Conservation (phyloP, 2,113 vertebrate species). For the Corapipo altera region DNA sequence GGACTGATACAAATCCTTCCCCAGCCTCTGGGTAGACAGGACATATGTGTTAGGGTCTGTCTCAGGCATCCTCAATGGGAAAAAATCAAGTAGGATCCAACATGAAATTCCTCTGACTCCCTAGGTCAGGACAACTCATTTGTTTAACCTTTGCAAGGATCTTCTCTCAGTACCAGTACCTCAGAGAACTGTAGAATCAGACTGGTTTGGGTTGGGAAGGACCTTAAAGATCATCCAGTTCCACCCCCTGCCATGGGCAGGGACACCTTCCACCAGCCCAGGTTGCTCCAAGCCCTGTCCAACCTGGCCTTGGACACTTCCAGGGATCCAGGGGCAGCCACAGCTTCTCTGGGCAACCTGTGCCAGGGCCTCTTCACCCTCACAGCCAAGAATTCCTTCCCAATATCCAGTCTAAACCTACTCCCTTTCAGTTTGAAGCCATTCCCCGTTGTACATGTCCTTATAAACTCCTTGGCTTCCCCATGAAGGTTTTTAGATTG, state of each 20-base stretch:
- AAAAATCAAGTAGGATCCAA: background rate
- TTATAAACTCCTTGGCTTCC: background rate
- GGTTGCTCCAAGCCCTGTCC: fast-evolving
- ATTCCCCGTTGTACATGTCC: background rate
- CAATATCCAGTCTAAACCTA: background rate
- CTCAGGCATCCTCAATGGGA: background rate
- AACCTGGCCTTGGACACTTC: background rate
- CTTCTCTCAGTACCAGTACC: background rate
- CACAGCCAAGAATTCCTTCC: background rate
- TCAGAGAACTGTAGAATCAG: background rate
- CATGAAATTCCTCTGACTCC: background rate
- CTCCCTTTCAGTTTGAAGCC: background rate
- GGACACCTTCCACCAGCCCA: background rate
- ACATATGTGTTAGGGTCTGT: background rate
- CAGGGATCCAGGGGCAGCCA: background rate
- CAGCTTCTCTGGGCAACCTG: background rate
- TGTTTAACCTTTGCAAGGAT: background rate
- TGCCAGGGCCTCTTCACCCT: background rate
- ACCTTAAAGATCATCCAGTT: background rate
- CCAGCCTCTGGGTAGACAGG: fast-evolving
- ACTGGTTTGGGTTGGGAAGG: background rate
- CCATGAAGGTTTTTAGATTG: background rate
- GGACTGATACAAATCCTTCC: background rate
- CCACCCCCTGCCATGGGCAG: background rate
- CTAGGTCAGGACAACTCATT: background rate